Base-by-base conservation (phyloP, 1,140 invertebrate species). In the Lycorma delicatula region DNA sequence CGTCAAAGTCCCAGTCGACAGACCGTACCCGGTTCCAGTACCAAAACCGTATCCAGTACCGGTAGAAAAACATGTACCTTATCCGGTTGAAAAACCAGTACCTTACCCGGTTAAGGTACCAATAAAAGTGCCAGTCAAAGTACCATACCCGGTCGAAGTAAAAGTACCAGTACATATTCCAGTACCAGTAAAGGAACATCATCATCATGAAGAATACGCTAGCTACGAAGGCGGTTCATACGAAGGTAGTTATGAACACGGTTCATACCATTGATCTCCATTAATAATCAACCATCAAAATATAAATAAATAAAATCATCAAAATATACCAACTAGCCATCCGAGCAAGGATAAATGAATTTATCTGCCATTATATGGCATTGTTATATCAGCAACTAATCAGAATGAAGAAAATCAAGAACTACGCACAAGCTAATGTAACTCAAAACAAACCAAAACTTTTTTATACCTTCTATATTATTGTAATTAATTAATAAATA, bases 11-110 rank as follows among this genome's bases (percentile, higher is more conserved):
- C 83, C 84, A 29, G 59, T 72, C 1, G 71, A 74, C 18, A 65
- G 68, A 20, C 69, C 69, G 0, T 69, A 69, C 59, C 74, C 74
- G 22, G 72, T 75, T 1, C 73, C 74, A 51, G 66, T 79, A 9
- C 64, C 69, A 0, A 75, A 74, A 63, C 77, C 77, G 3, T 77
- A 77, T 52, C 75, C 77, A 26, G 72, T 75, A 6, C 66, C 68
- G 1, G 74, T 79, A 0, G 86, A 87, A 66, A 88, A 87, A 73
- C 87, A 86, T 70, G 84, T 89, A 61, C 84, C 84, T 46, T 86
- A 86, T 75, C 81, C 81, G n/a, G 83, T 87, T 29, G 75, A 79
- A 68, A 74, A 80, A 62, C 71, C 76, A 60, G 71, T 81, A 18
- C 78, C 76, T 1, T 74, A 76, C 58, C 76, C 79, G 28, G 79